Evolutionary conservation across 2,888 invertebrate species (phyloP).

Genomic region (Oligia latruncula): DNA sequence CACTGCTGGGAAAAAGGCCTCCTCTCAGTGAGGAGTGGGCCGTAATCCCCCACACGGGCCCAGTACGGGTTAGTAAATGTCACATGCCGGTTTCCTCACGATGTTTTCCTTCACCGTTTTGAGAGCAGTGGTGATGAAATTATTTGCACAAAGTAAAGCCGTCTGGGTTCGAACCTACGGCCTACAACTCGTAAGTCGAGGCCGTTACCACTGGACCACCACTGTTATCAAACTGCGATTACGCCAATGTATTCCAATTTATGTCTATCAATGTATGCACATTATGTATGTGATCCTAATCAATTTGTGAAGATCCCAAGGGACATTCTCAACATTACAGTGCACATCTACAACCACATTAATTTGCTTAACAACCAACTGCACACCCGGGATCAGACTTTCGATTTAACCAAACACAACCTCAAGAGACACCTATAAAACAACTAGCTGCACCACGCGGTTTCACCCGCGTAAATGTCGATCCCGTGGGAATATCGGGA

Average conservation of each 20-base stretch:
- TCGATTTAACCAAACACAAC: background rate
- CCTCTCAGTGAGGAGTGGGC: no score
- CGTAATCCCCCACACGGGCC: no score
- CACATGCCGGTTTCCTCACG: no score
- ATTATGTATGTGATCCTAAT: background rate
- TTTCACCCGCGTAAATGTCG: no score
- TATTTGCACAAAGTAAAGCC: no score
- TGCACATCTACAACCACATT: background rate
- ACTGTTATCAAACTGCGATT: background rate
- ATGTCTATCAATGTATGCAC: background rate
- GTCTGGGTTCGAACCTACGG: no score
- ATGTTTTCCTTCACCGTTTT: no score
- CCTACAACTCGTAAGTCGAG: background rate
- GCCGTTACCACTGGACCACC: background rate
- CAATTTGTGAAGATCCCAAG: background rate
- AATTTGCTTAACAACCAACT: background rate
- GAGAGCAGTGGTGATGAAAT: no score
- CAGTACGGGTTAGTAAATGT: no score
- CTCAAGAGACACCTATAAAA: constrained; percentile 26
- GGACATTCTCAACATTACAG: background rate
- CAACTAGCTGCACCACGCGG: background rate
- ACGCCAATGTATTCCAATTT: background rate
- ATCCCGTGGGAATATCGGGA: no score
- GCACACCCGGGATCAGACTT: background rate
- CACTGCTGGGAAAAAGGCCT: no score